Base-by-base conservation (phyloP, 2,113 vertebrate species). In the Oreochromis aureus region DNA sequence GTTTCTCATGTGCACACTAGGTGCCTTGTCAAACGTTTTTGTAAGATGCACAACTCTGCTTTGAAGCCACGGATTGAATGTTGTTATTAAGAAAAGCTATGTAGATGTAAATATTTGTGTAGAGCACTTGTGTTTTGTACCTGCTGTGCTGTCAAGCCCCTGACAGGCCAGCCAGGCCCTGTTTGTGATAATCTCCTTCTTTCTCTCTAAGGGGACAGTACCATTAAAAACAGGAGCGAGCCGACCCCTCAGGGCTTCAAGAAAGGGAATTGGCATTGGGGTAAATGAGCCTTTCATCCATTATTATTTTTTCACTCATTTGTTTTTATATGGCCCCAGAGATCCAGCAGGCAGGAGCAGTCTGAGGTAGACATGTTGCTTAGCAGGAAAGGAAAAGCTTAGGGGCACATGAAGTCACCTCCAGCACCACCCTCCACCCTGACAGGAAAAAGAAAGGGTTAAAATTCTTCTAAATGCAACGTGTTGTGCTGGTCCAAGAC, bases 241-340 rank as follows among this genome's bases (percentile, higher is more conserved):
- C 96, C 94, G 92, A 96, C 91, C 95, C 96, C 96, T 93, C 96
- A 96, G 95, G 96, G 96, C 95, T 97, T 97, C 96, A 97, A 94
- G 96, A 97, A 96, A 96, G 96, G 96, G 95, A 97, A 96, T 96
- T 97, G 96, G 96, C 96, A 97, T 93, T 97, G 96, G 96, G 96
- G 96, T 97, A 97, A 96, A 96, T 96, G 92, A 94, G 95, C 92
- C 95, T 96, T 97, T 96, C 90, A 95, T 96, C 93, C 83, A 95
- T 94, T 93, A 92, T 94, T 93, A 91, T 80, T 82, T 89, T 93
- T 91, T 91, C 76, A 94, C 71, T 92, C 85, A 89, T 94, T 92
- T 93, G 83, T 80, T 91, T 93, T 89, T 83, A 91, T 93, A 81
- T 63, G 94, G 86, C 92, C 94, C 89, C 90, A 89, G 94, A 94